Percentiles rank a stretch among this genome's conserved stretches.
These are phyloP conservation scores for Allacma fusca DNA, from an alignment of 2,888 invertebrate genomes.

Conservation along the genomic window DNA sequence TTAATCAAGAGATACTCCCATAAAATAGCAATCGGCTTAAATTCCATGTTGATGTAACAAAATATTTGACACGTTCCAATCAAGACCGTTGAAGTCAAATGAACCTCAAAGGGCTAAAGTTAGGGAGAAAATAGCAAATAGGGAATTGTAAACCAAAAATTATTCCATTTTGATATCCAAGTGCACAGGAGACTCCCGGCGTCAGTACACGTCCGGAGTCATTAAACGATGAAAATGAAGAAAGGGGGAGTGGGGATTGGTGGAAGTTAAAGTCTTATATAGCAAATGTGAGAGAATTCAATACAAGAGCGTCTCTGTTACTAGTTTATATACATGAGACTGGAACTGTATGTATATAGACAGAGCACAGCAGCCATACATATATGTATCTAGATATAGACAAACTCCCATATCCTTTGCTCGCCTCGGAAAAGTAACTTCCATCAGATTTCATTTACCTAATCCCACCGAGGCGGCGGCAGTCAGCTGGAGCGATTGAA, in stretches of 20 bases:
- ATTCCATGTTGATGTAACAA: too few relatives aligned
- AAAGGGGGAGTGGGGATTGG: constrained; percentile 11
- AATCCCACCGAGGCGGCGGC: constrained; percentile 37
- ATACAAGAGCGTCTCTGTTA: not conserved
- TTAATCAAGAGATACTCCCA: too few relatives aligned
- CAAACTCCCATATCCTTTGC: not conserved
- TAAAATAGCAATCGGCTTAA: too few relatives aligned
- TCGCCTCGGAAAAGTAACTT: constrained; percentile 30
- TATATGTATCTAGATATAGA: not conserved
- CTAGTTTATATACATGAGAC: too few relatives aligned
- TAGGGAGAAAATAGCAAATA: not conserved
- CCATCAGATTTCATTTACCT: constrained; percentile 50
- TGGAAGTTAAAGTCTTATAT: not conserved
- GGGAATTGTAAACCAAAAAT: not conserved
- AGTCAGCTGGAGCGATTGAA: constrained; percentile 46
- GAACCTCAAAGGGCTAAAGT: not conserved
- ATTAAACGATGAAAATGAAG: constrained; percentile 21
- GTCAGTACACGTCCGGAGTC: constrained; percentile 1
- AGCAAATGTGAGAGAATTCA: too few relatives aligned
- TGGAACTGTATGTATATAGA: not conserved
- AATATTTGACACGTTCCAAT: too few relatives aligned
- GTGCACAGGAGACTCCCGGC: not conserved
- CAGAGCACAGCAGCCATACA: not conserved
- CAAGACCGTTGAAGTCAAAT: too few relatives aligned
- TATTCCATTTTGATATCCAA: not conserved